phyloP scores from a whole-genome alignment of 2,797 vertebrate species.

The Lepilemur ruficaudatus region DNA sequence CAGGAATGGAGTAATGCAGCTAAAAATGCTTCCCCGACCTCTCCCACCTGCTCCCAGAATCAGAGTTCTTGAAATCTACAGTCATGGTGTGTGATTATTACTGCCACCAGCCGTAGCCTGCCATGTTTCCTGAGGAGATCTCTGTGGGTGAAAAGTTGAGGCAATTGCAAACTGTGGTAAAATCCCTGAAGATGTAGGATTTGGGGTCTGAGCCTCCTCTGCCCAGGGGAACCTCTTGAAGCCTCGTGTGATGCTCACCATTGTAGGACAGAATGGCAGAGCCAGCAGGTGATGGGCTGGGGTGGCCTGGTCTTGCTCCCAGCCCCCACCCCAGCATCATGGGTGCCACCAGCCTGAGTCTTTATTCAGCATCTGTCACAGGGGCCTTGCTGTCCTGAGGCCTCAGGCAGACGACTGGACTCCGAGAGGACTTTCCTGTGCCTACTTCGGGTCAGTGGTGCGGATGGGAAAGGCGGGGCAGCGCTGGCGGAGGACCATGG shows the following conservation, averaged over 20 bases:
- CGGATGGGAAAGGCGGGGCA: background rate
- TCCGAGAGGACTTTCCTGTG: background rate
- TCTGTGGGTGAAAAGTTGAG: background rate
- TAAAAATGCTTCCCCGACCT: background rate
- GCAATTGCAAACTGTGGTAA: background rate
- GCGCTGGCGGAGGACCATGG: background rate
- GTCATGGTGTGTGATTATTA: background rate
- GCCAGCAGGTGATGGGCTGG: background rate
- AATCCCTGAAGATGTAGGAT: background rate
- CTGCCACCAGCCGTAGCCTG: background rate
- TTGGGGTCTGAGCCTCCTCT: background rate
- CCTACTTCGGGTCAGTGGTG: background rate
- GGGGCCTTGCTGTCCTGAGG: background rate
- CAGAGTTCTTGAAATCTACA: background rate
- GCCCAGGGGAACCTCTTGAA: background rate
- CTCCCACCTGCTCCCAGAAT: background rate
- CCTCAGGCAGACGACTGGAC: background rate
- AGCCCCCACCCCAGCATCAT: background rate
- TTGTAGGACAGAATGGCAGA: background rate
- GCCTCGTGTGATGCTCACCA: rapidly evolving
- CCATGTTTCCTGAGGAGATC: background rate
- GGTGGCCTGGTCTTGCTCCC: background rate
- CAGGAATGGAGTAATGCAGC: background rate
- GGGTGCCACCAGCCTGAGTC: background rate
- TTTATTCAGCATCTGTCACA: background rate